Evolutionary conservation across 2,888 invertebrate genomes (phyloP), one percentile per base, ranked within the genome.

Genomic region (Drosophila tanythrix): DNA sequence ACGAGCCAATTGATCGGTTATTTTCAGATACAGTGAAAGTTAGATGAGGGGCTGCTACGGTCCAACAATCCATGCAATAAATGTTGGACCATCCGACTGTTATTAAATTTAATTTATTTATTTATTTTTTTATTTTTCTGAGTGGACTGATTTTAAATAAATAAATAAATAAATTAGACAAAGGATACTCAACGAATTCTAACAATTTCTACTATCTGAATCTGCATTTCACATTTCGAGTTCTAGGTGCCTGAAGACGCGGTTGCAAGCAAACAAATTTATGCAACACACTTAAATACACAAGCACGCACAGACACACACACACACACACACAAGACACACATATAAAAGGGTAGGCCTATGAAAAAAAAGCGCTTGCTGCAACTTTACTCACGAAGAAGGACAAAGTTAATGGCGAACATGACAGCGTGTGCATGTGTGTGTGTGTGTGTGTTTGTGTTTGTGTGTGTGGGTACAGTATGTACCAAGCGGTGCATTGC

Each of bases 401-500:
- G 86, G 75, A 83, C 78, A 56, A 83, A 65, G 79, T 74, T 79
- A 69, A 74, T 71, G 75, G 78, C 80, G 62, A 76, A 75, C 82
- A 87, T 87, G 88, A 83, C 83, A 82, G 85, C 85, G 66, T 52
- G 13, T 56, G 43, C 50, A 15, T 67, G 43, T 56, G 43, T 43
- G 27, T 59, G 51, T 56, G 31, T 43, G 40, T 61, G 18, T 56
- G 65, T 51, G 27, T 36, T 63, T 59, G 59, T 60, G 67, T 55
- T 61, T 66, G 53, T 69, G 63, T 79, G 62, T 79, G 75, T 64
- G 83, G 79, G 91, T 91, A 91, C 91, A 91, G 91, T 92, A 83
- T 90, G 90, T 88, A 83, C 91, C 91, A 91, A 91, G 89, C 90
- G 84, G 85, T 89, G 79, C 80, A 83, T 76, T 82, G 82, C 87